Conservation (phyloP, 2,888 invertebrate genomes). For the Coenonympha arcania region DNA sequence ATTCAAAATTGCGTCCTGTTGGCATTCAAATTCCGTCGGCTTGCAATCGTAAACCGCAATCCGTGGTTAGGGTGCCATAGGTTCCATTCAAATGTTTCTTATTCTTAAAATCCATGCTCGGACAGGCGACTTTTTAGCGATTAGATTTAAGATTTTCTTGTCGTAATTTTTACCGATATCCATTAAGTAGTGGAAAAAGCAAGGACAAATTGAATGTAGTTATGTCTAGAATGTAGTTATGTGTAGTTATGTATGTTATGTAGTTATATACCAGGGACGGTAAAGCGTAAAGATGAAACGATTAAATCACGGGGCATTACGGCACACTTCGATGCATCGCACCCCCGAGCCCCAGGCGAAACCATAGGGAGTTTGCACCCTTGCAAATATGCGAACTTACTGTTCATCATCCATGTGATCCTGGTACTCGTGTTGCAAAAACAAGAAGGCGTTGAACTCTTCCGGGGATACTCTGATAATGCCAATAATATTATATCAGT, state of each 20-base stretch:
- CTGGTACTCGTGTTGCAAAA: slow-evolving; percentile 55
- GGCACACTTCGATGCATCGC: slow-evolving; percentile 41
- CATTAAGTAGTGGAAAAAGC: too few relatives aligned
- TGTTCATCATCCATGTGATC: slow-evolving; percentile 37
- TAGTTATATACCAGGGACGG: slow-evolving; percentile 52
- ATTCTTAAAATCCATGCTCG: too few relatives aligned
- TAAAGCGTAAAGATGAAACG: slow-evolving; percentile 54
- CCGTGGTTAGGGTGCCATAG: not conserved
- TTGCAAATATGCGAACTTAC: slow-evolving; percentile 48
- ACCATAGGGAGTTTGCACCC: slow-evolving; percentile 28
- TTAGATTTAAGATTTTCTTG: too few relatives aligned
- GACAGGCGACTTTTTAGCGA: too few relatives aligned
- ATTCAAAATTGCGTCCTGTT: slow-evolving; percentile 1
- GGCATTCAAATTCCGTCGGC: not conserved
- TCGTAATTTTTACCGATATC: too few relatives aligned
- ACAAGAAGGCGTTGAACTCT: slow-evolving; percentile 11
- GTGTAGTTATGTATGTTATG: too few relatives aligned
- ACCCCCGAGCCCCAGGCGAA: slow-evolving; percentile 24
- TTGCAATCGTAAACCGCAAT: not conserved
- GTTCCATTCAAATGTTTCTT: not conserved
- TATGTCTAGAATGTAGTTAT: too few relatives aligned
- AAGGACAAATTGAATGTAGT: too few relatives aligned
- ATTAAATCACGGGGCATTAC: slow-evolving; percentile 62
- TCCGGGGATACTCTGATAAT: too few relatives aligned
- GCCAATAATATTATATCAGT: too few relatives aligned